Percentiles rank a stretch among this genome's conserved stretches.
These are phyloP conservation scores for Drosophila equinoxialis DNA, from an alignment of 1,140 invertebrate species.

Conservation along the genomic window DNA sequence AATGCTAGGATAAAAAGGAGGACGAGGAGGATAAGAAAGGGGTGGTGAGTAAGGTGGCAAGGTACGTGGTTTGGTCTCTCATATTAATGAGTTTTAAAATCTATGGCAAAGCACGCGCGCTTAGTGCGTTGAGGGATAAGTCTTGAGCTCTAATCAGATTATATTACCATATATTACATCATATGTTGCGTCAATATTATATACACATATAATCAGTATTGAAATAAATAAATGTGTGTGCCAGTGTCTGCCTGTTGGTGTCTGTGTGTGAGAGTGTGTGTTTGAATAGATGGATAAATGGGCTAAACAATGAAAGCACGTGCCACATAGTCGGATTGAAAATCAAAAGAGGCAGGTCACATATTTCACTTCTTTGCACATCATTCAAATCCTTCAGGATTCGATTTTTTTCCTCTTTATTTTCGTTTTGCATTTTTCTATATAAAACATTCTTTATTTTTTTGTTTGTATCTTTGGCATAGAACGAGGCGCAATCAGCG, in stretches of 20 bases:
- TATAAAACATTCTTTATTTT: conserved; percentile 15
- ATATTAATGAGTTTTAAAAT: conserved; percentile 63
- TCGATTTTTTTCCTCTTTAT: conserved; percentile 17
- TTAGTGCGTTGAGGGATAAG: conserved; percentile 8
- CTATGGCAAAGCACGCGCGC: conserved; percentile 32
- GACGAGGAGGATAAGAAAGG: background rate
- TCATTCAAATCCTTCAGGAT: conserved; percentile 56
- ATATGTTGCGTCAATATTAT: conserved; percentile 56
- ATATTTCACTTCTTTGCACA: conserved; percentile 50
- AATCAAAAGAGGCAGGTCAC: conserved; percentile 29
- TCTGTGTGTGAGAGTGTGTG: conserved; percentile 6
- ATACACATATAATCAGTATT: conserved; percentile 39
- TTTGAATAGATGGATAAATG: conserved; percentile 18
- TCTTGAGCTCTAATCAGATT: conserved; percentile 54
- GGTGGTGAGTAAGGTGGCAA: background rate
- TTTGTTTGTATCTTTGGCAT: conserved; percentile 32
- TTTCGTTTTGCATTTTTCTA: conserved; percentile 14
- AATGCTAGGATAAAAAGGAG: background rate
- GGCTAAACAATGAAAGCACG: conserved; percentile 48
- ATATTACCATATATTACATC: conserved; percentile 68
- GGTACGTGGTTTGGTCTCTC: conserved; percentile 29
- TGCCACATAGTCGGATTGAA: conserved; percentile 24
- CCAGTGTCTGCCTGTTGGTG: background rate
- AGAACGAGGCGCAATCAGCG: conserved; percentile 68
- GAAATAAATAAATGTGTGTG: conserved; percentile 29